Evolutionary conservation across 2,797 vertebrate genomes (phyloP).

Genomic region (Eulemur albifrons): DNA sequence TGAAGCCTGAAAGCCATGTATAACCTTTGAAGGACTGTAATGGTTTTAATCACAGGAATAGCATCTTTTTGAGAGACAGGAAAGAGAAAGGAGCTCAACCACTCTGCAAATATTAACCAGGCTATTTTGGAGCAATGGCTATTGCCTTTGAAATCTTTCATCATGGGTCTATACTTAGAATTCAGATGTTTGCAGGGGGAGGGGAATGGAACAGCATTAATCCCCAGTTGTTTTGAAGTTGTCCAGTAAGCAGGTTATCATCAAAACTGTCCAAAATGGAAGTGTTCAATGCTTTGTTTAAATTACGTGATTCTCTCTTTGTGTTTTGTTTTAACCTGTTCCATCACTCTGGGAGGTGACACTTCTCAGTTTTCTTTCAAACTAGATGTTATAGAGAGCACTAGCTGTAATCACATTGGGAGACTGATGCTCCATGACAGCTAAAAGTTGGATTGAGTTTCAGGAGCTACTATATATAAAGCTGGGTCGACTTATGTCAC

Average conservation of each 20-base stretch:
- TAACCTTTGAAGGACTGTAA: conserved; percentile 73
- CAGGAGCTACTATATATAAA: conserved; percentile 97
- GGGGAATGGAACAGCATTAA: conserved; percentile 41
- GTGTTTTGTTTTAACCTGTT: conserved; percentile 22
- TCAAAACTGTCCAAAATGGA: conserved; percentile 23
- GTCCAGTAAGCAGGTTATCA: conserved; percentile 55
- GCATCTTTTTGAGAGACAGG: conserved; percentile 74
- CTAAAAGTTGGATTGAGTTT: conserved; percentile 96
- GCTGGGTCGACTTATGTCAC: conserved; percentile 93
- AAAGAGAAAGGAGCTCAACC: conserved; percentile 48
- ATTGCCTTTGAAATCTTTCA: conserved; percentile 78
- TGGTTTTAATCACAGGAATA: conserved; percentile 79
- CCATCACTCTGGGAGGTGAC: not conserved
- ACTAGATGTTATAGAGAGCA: conserved; percentile 83
- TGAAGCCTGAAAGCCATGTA: conserved; percentile 61
- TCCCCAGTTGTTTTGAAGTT: conserved; percentile 72
- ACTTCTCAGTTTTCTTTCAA: conserved; percentile 66
- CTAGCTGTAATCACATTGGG: conserved; percentile 85
- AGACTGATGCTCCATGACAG: conserved; percentile 91
- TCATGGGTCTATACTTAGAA: conserved; percentile 77
- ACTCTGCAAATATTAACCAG: conserved; percentile 72
- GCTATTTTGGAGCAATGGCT: conserved; percentile 76
- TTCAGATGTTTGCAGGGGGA: conserved; percentile 52
- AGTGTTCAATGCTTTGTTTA: not conserved
- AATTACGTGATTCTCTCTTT: not conserved